A percentile compares a stretch with the other conserved stretches of the same genome.
Evolutionary conservation across 2,113 vertebrate species (phyloP).

Genomic region (Dryoscopus gambensis): DNA sequence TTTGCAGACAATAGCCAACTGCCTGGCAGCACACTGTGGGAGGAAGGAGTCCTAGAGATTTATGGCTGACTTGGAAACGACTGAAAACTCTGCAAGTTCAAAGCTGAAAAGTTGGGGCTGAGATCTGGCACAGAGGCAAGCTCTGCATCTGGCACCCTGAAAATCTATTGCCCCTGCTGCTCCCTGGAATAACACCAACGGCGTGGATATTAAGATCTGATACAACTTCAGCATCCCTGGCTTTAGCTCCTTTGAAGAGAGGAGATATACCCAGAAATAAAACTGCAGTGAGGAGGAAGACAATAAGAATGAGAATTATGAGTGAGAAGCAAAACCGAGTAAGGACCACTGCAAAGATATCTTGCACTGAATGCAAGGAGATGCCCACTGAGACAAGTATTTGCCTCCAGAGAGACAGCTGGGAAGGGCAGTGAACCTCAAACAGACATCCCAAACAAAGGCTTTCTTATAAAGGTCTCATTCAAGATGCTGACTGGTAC

Average conservation of each 20-base stretch:
- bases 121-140: background rate
- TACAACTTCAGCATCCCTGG: background rate
- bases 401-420: conserved; percentile 21
- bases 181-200: background rate
- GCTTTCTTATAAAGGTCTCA: conserved; percentile 13
- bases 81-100: conserved; percentile 22
- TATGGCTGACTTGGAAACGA: background rate
- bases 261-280: background rate
- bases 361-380: background rate
- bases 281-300: background rate
- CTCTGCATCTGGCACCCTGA: background rate
- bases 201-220: fast-evolving
- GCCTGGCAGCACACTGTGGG: background rate
- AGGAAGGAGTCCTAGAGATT: conserved; percentile 8
- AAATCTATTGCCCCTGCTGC: background rate
- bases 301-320: background rate
- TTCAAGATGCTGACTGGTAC: conserved; percentile 18
- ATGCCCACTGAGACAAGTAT: background rate
- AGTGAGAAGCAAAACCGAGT: background rate
- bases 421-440: conserved; percentile 28
- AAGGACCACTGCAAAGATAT: background rate
- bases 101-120: background rate
- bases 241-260: background rate
- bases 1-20: background rate
- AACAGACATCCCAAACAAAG: background rate